phyloP scores from a whole-genome alignment of 2,113 vertebrate genomes.

The Psittacus erithacus region DNA sequence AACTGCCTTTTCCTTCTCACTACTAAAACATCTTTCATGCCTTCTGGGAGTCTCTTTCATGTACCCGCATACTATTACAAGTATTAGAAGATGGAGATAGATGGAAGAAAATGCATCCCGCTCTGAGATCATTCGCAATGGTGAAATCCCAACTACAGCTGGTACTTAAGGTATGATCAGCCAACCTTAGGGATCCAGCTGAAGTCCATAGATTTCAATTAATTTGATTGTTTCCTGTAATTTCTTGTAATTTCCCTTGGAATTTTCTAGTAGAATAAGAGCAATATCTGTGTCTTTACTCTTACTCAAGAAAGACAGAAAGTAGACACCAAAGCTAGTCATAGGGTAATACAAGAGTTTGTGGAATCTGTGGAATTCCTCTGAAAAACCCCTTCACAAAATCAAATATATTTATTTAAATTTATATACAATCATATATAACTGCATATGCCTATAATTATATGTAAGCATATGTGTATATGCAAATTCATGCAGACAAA shows the following conservation, averaged over 20 bases:
- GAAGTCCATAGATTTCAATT: not conserved
- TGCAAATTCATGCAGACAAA: not conserved
- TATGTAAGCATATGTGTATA: not conserved
- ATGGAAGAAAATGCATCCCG: not conserved
- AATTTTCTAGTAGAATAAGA: not conserved
- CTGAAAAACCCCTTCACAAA: rapidly evolving
- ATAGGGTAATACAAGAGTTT: not conserved
- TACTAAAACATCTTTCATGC: not conserved
- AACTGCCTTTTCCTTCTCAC: not conserved
- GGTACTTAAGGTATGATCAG: not conserved
- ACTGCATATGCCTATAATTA: not conserved
- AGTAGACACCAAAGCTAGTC: not conserved
- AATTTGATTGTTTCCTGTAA: not conserved
- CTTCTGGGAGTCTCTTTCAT: not conserved
- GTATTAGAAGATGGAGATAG: not conserved
- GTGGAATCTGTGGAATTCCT: not conserved
- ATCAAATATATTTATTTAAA: not conserved
- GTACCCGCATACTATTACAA: not conserved
- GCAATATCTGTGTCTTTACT: not conserved
- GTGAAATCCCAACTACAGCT: not conserved
- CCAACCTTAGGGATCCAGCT: not conserved
- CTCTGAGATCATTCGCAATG: not conserved
- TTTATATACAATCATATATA: not conserved
- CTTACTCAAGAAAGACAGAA: not conserved
- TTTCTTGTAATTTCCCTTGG: not conserved